These are phyloP conservation scores for Heliconius hewitsoni DNA, from an alignment of 1,140 invertebrate species.

Conservation along the genomic window DNA sequence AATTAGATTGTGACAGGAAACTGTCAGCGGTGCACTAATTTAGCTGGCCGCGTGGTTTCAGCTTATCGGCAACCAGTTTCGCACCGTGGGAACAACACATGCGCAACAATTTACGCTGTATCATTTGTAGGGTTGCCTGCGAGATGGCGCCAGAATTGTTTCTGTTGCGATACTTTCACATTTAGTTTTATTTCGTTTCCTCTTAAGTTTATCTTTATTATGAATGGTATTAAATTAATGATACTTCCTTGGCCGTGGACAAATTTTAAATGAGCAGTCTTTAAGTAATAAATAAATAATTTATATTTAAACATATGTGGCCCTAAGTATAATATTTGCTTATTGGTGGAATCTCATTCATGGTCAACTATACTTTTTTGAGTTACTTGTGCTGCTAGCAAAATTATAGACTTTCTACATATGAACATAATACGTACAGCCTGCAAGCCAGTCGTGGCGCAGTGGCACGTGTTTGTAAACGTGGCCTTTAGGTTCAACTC, in stretches of 20 bases:
- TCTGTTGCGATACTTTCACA: constrained; percentile 49
- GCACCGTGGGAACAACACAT: constrained; percentile 75
- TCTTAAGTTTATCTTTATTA: constrained; percentile 28
- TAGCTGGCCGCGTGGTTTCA: constrained; percentile 65
- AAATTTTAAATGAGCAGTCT: not conserved
- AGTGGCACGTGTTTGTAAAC: too few relatives aligned
- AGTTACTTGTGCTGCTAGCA: constrained; percentile 26
- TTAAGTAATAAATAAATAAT: not conserved
- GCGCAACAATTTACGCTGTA: constrained; percentile 65
- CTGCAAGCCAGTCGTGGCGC: too few relatives aligned
- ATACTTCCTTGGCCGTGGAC: constrained; percentile 18
- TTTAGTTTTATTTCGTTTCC: constrained; percentile 45
- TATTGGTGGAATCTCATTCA: constrained; percentile 66
- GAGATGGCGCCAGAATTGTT: constrained; percentile 42
- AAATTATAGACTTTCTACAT: not conserved
- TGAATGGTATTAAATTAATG: constrained; percentile 21
- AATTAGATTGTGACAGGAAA: constrained; percentile 59
- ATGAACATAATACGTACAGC: too few relatives aligned
- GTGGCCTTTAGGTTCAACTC: too few relatives aligned
- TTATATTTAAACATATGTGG: constrained; percentile 36
- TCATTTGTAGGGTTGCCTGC: constrained; percentile 67
- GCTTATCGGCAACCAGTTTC: constrained; percentile 76
- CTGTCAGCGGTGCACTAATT: constrained; percentile 75
- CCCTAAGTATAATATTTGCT: constrained; percentile 56
- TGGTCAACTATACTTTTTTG: constrained; percentile 42